Conservation (phyloP, 2,113 vertebrate genomes). For the Tetrax tetrax region DNA sequence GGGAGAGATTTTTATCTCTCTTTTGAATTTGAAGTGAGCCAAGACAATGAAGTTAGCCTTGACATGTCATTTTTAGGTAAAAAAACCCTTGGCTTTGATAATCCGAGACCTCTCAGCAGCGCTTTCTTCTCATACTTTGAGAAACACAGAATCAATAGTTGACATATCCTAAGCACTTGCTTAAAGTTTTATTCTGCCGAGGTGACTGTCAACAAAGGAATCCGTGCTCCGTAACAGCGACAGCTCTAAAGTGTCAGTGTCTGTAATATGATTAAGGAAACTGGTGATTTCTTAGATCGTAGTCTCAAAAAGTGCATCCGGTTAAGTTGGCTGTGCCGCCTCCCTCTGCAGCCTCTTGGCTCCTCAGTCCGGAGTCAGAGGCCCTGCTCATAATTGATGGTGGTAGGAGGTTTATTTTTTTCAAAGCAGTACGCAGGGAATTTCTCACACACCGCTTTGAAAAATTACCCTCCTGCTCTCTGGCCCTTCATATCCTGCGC, state of each 20-base stretch:
- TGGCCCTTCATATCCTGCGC: slow-evolving; percentile 45
- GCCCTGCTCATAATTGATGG: slow-evolving; percentile 26
- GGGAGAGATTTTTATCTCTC: slow-evolving; percentile 63
- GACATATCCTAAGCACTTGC: not conserved
- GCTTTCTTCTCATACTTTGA: slow-evolving; percentile 31
- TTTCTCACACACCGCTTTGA: slow-evolving; percentile 28
- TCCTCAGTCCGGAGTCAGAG: not conserved
- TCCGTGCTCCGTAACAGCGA: not conserved
- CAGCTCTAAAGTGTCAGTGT: not conserved
- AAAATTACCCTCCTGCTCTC: slow-evolving; percentile 53
- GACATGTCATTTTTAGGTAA: slow-evolving; percentile 41
- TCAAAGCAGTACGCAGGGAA: slow-evolving; percentile 35
- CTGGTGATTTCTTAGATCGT: not conserved
- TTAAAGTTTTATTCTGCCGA: slow-evolving; percentile 3
- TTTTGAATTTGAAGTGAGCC: slow-evolving; percentile 45
- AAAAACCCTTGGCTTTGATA: not conserved
- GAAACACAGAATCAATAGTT: slow-evolving; percentile 34
- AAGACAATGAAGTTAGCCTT: slow-evolving; percentile 54
- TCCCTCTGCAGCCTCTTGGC: not conserved
- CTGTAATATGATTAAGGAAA: not conserved
- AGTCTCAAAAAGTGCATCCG: not conserved
- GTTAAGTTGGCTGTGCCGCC: not conserved
- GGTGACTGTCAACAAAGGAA: slow-evolving; percentile 3
- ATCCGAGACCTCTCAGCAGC: slow-evolving; percentile 7
- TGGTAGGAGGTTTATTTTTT: slow-evolving; percentile 15